Evolutionary conservation across 2,888 invertebrate species (phyloP).

Genomic region (Sympetrum striolatum): DNA sequence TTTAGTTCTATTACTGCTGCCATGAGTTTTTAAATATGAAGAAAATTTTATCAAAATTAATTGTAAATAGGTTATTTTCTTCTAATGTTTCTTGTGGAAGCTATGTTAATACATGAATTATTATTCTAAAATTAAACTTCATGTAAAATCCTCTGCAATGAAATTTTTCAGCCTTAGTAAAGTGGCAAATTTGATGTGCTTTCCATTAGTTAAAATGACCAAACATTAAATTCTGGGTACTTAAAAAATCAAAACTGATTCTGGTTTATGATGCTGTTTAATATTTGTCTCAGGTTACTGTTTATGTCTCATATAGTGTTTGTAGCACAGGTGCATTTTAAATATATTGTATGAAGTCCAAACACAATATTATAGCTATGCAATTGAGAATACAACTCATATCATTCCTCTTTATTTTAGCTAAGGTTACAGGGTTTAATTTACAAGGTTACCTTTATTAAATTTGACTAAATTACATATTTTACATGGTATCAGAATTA

Average conservation of each 20-base stretch:
- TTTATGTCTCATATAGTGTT: conserved; percentile 31
- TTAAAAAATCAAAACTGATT: conserved; percentile 34
- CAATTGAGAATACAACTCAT: conserved; percentile 35
- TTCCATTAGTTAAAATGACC: conserved; percentile 27
- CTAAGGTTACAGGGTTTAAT: neutral
- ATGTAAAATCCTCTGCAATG: conserved; percentile 1
- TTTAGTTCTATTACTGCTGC: conserved; percentile 4
- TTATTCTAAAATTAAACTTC: conserved; percentile 2
- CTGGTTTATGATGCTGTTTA: conserved; percentile 12
- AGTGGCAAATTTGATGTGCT: conserved; percentile 36
- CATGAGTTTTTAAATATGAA: neutral
- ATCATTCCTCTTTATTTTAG: conserved; percentile 17
- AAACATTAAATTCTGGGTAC: conserved; percentile 29
- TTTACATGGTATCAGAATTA: neutral
- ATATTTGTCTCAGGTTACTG: conserved; percentile 42
- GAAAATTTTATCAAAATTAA: conserved; percentile 11
- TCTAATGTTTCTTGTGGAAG: conserved; percentile 9
- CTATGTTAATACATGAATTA: conserved; percentile 15
- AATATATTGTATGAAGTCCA: conserved; percentile 38
- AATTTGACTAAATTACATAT: neutral
- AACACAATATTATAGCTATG: conserved; percentile 28
- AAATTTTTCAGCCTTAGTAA: conserved; percentile 11
- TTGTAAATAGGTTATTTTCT: conserved; percentile 29
- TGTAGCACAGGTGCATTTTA: conserved; percentile 26
- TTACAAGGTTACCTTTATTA: neutral